A percentile compares a stretch with the other conserved stretches of the same genome.
Evolutionary conservation across 2,113 vertebrate genomes (phyloP).

Genomic region (Macrotus californicus): DNA sequence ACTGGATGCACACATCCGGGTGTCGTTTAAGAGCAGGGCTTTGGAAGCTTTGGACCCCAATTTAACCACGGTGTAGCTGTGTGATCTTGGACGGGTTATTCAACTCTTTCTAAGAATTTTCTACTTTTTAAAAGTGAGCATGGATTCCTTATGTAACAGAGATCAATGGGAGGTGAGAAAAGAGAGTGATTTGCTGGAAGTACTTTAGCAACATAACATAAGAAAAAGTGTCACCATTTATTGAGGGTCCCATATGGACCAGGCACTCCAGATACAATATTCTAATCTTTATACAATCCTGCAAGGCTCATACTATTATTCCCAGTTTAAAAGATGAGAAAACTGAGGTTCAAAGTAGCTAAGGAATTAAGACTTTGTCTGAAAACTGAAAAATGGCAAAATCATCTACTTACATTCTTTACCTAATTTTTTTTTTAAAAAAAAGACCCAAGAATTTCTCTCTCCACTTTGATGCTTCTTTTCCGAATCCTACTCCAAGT

Average conservation of each 20-base stretch:
- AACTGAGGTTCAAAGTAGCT: neutral
- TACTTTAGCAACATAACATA: neutral
- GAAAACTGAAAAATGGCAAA: neutral
- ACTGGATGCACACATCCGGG: accelerated
- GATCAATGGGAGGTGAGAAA: neutral
- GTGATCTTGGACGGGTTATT: neutral
- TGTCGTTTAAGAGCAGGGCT: neutral
- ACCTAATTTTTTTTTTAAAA: neutral
- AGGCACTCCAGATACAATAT: neutral
- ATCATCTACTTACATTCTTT: neutral
- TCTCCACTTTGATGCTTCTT: neutral
- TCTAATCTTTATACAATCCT: neutral
- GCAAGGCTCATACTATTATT: neutral
- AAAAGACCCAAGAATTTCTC: neutral
- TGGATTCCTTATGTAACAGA: neutral
- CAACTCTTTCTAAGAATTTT: neutral
- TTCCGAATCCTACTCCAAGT: neutral
- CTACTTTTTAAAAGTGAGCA: neutral
- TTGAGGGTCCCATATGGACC: neutral
- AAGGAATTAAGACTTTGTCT: neutral
- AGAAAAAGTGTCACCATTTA: neutral
- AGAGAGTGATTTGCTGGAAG: neutral
- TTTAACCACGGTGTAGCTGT: neutral
- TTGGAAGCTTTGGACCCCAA: neutral
- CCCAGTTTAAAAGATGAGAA: neutral